A percentile compares a stretch with the other conserved stretches of the same genome.
Evolutionary conservation across 2,113 vertebrate species (phyloP).

Genomic region (Chloropsis cyanopogon): DNA sequence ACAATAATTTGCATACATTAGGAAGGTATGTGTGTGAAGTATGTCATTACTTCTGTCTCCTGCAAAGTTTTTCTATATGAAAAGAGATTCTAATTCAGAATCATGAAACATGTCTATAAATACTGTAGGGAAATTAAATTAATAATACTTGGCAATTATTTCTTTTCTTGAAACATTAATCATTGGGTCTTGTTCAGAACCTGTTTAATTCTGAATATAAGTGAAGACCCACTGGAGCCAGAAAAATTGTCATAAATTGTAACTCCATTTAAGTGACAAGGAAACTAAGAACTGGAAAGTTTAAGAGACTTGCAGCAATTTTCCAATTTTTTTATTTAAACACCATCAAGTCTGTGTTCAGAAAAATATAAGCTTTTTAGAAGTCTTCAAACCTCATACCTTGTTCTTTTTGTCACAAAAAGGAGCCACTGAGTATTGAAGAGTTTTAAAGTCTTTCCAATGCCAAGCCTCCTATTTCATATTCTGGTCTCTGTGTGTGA

Average conservation of each 20-base stretch:
- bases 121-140: neutral
- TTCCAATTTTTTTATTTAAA: neutral
- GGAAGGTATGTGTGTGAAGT: neutral
- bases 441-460: neutral
- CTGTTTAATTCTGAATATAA: neutral
- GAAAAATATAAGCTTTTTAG: neutral
- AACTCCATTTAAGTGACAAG: neutral
- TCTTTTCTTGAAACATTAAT: constrained; percentile 7
- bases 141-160: constrained; percentile 12
- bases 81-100: constrained; percentile 8
- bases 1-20: constrained; percentile 52
- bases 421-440: neutral
- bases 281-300: neutral
- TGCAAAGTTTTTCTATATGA: neutral
- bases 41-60: constrained; percentile 7
- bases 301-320: neutral
- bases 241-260: neutral
- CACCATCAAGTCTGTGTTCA: neutral
- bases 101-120: neutral
- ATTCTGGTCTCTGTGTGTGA: neutral
- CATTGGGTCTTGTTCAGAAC: neutral
- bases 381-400: neutral
- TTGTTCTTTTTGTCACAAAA: neutral
- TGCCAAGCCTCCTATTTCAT: neutral
- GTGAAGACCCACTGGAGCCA: neutral